Base-by-base conservation (phyloP, 2,797 vertebrate genomes). In the Sciurus carolinensis region DNA sequence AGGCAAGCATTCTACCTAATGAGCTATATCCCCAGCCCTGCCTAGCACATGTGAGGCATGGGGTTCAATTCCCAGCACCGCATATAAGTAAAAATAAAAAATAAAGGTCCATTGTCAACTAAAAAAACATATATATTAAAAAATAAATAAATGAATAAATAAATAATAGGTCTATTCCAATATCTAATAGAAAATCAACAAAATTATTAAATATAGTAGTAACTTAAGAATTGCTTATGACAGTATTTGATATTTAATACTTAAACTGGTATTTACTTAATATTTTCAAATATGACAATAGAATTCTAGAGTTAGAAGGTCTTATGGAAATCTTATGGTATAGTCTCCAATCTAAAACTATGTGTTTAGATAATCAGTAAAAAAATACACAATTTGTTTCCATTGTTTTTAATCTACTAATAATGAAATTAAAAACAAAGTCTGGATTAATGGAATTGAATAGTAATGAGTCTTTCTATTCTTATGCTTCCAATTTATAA, bases 141-240 rank as follows among this genome's bases (percentile, higher is more conserved):
- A 7, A 47, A 47, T 47, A 7, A 47, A 47, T 44, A 5, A 44
- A 44, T 44, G 5, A 44, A 44, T 44, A 36, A 36, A 36, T 39
- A 39, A 39, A 39, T 9, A 47, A 47, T 47, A 90, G 5, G 17
- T 91, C 9, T 75, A 47, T 13, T 73, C 75, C 2, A 93, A 39
- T 36, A 92, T 42, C 33, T 69, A 91, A 66, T 77, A 85, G 20
- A 87, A 97, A 97, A 87, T 62, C 47, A 90, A 90, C 20, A 83
- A 44, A 85, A 84, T 84, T 67, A 77, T 66, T 87, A 83, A 83
- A 50, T 50, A 81, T 11, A 95, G 71, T 11, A 95, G 71, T 71
- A 73, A 93, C 52, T 86, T 93, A 96, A 75, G 22, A 89, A 71
- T 88, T 75, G 59, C 22, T 67, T 87, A 26, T 73, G 33, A 59